Evolutionary conservation across 2,113 vertebrate genomes (phyloP).

Genomic region (Rhinoptilus africanus): DNA sequence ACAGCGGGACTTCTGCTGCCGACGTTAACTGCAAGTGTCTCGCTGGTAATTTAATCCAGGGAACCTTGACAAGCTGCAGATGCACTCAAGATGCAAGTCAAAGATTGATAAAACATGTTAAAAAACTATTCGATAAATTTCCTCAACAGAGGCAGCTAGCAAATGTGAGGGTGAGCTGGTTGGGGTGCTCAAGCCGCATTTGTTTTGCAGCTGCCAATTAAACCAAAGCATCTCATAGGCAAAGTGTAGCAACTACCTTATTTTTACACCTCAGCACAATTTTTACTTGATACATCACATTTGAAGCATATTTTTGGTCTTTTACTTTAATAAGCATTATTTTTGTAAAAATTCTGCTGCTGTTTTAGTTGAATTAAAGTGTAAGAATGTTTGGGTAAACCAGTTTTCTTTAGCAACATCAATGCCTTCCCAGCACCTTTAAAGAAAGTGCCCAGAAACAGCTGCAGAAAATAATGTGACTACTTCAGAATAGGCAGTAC

Average conservation of each 20-base stretch:
- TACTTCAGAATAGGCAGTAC: background rate
- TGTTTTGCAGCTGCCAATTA: background rate
- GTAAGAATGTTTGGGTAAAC: background rate
- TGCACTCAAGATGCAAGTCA: background rate
- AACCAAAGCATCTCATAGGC: background rate
- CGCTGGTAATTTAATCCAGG: background rate
- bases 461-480: background rate
- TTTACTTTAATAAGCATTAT: background rate
- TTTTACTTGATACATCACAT: background rate
- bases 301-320: background rate
- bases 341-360: background rate
- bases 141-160: background rate
- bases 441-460: background rate
- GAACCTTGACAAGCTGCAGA: background rate
- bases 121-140: background rate
- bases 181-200: background rate
- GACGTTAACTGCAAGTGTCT: background rate
- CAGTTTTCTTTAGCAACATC: background rate
- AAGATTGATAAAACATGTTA: background rate
- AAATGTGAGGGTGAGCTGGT: fast-evolving
- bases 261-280: background rate
- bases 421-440: background rate
- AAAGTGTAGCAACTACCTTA: background rate
- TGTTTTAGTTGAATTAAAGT: background rate
- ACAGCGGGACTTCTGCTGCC: background rate